Evolutionary conservation across 2,888 invertebrate species (phyloP).

Genomic region (Apocheima hispidaria): DNA sequence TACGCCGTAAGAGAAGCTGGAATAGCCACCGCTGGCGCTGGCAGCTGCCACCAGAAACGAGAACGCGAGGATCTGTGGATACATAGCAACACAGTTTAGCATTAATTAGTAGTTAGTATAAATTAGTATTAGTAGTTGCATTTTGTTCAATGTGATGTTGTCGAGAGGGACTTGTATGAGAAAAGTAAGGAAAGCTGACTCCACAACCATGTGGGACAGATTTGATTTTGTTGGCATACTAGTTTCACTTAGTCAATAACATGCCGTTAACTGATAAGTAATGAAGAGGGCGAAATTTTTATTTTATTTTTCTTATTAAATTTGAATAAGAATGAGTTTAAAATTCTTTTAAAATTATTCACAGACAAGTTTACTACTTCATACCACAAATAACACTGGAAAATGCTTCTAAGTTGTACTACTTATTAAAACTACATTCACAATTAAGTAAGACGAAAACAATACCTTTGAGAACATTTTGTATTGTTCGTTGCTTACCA

Average conservation of each 20-base stretch:
- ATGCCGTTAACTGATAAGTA: no score
- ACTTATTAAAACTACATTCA: slow-evolving; percentile 33
- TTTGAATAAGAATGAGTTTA: background rate
- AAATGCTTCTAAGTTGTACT: slow-evolving; percentile 27
- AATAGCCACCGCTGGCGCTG: slow-evolving; percentile 61
- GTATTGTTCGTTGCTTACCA: slow-evolving; percentile 53
- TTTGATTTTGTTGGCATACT: no score
- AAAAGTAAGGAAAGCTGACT: no score
- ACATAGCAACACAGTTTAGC: slow-evolving; percentile 36
- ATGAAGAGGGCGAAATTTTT: no score
- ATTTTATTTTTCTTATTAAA: no score
- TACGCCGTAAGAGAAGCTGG: slow-evolving; percentile 82
- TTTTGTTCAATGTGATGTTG: no score
- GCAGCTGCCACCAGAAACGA: slow-evolving; percentile 58
- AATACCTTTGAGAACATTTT: slow-evolving; percentile 68
- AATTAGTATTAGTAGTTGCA: no score
- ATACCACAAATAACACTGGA: slow-evolving; percentile 26
- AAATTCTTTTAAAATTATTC: background rate
- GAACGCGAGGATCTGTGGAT: slow-evolving; percentile 65
- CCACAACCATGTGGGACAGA: no score
- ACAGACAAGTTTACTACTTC: slow-evolving; percentile 11
- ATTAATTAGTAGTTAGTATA: background rate
- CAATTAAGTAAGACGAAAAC: slow-evolving; percentile 36
- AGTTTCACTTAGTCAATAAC: no score
- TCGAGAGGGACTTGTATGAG: no score